phyloP scores from a whole-genome alignment of 2,113 vertebrate genomes.

The Raphicerus campestris region DNA sequence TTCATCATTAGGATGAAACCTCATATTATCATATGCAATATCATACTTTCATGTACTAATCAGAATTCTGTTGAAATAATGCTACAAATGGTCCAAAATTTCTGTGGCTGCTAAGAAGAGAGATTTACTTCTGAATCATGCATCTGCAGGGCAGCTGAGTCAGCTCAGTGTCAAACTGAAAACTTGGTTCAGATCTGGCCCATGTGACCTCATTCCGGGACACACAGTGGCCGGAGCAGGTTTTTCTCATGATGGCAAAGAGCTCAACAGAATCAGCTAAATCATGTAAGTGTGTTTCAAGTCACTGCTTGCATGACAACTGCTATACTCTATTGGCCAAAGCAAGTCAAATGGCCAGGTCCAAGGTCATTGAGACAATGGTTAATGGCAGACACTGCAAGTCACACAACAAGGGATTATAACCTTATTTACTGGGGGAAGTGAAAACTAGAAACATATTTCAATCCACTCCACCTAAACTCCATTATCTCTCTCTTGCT shows the following conservation, averaged over 20 bases:
- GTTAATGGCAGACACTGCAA: not conserved
- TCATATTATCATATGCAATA: not conserved
- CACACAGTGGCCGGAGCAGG: not conserved
- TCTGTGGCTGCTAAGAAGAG: not conserved
- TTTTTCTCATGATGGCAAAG: not conserved
- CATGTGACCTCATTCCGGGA: not conserved
- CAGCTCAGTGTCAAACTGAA: not conserved
- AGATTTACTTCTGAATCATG: not conserved
- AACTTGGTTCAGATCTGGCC: not conserved
- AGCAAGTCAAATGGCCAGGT: not conserved
- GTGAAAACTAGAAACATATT: not conserved
- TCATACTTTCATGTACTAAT: not conserved
- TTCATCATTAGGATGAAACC: not conserved
- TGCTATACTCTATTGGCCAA: not conserved
- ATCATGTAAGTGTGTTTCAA: not conserved
- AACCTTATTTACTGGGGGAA: not conserved
- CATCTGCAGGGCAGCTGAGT: not conserved
- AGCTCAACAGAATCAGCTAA: not conserved
- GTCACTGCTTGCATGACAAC: not conserved
- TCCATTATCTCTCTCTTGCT: not conserved
- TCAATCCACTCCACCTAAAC: not conserved
- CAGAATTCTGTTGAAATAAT: slow-evolving; percentile 23
- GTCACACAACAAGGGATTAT: not conserved
- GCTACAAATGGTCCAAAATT: not conserved
- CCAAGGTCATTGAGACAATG: not conserved